Base-by-base conservation (phyloP, 2,888 invertebrate genomes). In the Macrophya alboannulata region DNA sequence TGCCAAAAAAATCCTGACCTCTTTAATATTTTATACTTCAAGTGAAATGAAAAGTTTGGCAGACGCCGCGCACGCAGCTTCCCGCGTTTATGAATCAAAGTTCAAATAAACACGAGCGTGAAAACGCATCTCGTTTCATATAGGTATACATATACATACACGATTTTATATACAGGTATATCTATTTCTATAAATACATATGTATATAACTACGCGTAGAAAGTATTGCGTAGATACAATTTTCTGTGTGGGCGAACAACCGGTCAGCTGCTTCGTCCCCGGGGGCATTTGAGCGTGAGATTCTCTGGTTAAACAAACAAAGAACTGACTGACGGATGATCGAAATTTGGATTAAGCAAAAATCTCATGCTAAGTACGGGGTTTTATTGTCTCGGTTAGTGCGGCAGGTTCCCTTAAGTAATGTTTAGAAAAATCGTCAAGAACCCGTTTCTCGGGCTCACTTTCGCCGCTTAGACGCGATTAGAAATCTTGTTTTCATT, bases 181-280 rank as follows among this genome's bases (percentile, higher is more conserved):
- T 48, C 55, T 62, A 68, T 9, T 10, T 31, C 8, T 31, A 65
- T 31, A 8, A 31, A 65, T 65, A 65, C 4, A 31, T 68, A 62
- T 10, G 5, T 62, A 21, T 25, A 37, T 40, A 51, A 55, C 21
- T 79, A 81, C 62, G 51, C 40, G 59, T 86, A 84, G 72, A 85
- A 86, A 86, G 85, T 86, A 79, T 84, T 86, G 84, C 86, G 86
- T 84, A 86, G 86, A 86, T 86, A 77, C 74, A 62, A 85, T 85
- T 68, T 74, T 76, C 55, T 45, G 43, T 59, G 86, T 86, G 86
- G 86, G 86, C 86, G 86, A 84, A 83, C 43, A 71, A 83, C 83
- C 71, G 82, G 85, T 85, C 77, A 65, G 85, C 68, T 76, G 77
- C 48, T 37, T 81, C 25, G 12, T 65, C 62, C 45, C 65, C 40